phyloP scores from a whole-genome alignment of 2,113 vertebrate species.

The Eubucco bourcierii region DNA sequence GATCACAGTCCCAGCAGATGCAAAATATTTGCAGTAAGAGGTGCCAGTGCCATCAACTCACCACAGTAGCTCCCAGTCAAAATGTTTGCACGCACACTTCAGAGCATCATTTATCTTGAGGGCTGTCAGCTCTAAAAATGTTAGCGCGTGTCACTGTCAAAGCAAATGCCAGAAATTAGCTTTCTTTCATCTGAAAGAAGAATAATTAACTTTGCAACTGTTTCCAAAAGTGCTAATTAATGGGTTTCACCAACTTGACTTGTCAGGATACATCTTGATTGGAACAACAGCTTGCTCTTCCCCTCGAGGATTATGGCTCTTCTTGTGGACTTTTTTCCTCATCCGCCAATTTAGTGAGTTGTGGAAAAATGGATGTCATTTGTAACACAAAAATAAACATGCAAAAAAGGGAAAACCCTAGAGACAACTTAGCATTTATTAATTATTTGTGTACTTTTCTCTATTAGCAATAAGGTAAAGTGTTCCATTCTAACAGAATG shows the following conservation, averaged over 20 bases:
- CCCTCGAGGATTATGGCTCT: conserved; percentile 66
- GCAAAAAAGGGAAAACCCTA: neutral
- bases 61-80: conserved; percentile 58
- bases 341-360: conserved; percentile 1
- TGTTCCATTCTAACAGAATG: neutral
- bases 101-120: conserved; percentile 82
- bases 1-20: conserved; percentile 12
- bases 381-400: conserved; percentile 55
- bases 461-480: conserved; percentile 11
- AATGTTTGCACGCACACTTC: conserved; percentile 73
- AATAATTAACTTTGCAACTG: conserved; percentile 86
- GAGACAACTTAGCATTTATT: conserved; percentile 31
- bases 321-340: conserved; percentile 40
- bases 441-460: conserved; percentile 21
- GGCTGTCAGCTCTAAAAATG: conserved; percentile 81
- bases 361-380: conserved; percentile 44
- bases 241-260: conserved; percentile 81
- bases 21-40: conserved; percentile 45
- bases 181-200: conserved; percentile 80
- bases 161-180: conserved; percentile 84
- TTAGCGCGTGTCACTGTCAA: conserved; percentile 80
- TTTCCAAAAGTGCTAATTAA: conserved; percentile 87
- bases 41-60: neutral
- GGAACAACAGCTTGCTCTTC: conserved; percentile 66
- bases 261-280: conserved; percentile 77